Conservation (phyloP, 1,140 invertebrate species). For the Saccostrea cuccullata region DNA sequence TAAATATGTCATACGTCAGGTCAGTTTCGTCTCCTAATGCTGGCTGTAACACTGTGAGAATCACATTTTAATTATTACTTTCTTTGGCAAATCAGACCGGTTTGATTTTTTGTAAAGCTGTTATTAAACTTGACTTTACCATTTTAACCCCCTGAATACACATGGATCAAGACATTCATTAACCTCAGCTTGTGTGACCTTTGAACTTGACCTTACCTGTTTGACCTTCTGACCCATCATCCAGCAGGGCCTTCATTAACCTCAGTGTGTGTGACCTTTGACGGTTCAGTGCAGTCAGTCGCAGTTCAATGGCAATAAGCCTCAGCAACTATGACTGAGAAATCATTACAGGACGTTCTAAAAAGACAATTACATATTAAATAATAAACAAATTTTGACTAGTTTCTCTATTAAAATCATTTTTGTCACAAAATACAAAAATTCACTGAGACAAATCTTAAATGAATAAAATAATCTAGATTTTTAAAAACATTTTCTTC, state of each 20-base stretch:
- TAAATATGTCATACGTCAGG: conserved; percentile 48
- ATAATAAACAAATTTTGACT: no score
- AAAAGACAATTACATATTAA: background rate
- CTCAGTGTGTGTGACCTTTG: conserved; percentile 82
- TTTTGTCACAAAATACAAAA: no score
- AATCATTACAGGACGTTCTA: conserved; percentile 66
- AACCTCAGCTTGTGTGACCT: no score
- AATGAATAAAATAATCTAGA: no score
- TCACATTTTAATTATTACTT: background rate
- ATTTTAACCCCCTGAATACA: no score
- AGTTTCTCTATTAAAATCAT: no score
- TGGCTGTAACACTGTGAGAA: background rate
- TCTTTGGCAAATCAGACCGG: no score
- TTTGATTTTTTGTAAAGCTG: no score
- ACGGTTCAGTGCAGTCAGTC: conserved; percentile 81
- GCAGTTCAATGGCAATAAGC: conserved; percentile 84
- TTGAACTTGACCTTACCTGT: conserved; percentile 10
- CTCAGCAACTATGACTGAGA: conserved; percentile 84
- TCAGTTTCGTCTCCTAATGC: conserved; percentile 53
- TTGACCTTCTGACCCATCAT: conserved; percentile 66
- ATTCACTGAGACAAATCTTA: no score
- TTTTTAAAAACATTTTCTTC: no score
- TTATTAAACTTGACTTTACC: no score
- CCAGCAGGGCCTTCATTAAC: conserved; percentile 80
- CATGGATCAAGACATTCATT: no score